These are phyloP conservation scores for Sphinx pinastri DNA, from an alignment of 2,888 invertebrate species.

Conservation along the genomic window DNA sequence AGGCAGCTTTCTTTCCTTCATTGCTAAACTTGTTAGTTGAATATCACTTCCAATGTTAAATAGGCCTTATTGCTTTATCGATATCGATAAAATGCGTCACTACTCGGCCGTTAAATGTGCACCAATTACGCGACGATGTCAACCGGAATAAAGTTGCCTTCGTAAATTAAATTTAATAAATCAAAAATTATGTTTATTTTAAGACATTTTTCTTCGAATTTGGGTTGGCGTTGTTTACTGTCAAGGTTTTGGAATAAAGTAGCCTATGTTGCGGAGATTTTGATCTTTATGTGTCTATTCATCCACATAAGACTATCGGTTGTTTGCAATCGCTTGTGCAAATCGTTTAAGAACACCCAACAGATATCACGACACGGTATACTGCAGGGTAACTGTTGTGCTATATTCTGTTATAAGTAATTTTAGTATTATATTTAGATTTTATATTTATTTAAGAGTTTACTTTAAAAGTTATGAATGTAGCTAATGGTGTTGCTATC, in stretches of 20 bases:
- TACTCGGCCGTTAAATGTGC: conserved; percentile 6
- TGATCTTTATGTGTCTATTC: conserved; percentile 24
- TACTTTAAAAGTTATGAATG: too few species aligned
- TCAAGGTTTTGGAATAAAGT: conserved; percentile 25
- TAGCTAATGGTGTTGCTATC: too few species aligned
- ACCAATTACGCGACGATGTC: conserved; percentile 9
- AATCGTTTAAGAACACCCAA: conserved; percentile 22
- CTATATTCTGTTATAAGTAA: conserved; percentile 17
- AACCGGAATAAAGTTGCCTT: conserved; percentile 4
- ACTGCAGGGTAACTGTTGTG: conserved; percentile 8
- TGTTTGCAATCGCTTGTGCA: conserved; percentile 23
- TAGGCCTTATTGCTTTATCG: conserved; percentile 62
- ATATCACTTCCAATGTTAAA: conserved; percentile 72
- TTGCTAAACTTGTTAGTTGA: conserved; percentile 79
- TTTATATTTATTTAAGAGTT: background rate
- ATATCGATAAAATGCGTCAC: conserved; percentile 47
- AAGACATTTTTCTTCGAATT: conserved; percentile 13
- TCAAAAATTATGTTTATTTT: background rate
- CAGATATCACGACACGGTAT: conserved; percentile 20
- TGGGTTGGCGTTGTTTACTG: conserved; percentile 18
- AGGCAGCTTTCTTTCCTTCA: conserved; percentile 80
- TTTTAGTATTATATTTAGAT: conserved; percentile 12
- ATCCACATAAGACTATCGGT: conserved; percentile 23
- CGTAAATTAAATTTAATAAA: background rate
- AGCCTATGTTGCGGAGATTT: conserved; percentile 19